phyloP scores from a whole-genome alignment of 2,113 vertebrate genomes.

The Daubentonia madagascariensis region DNA sequence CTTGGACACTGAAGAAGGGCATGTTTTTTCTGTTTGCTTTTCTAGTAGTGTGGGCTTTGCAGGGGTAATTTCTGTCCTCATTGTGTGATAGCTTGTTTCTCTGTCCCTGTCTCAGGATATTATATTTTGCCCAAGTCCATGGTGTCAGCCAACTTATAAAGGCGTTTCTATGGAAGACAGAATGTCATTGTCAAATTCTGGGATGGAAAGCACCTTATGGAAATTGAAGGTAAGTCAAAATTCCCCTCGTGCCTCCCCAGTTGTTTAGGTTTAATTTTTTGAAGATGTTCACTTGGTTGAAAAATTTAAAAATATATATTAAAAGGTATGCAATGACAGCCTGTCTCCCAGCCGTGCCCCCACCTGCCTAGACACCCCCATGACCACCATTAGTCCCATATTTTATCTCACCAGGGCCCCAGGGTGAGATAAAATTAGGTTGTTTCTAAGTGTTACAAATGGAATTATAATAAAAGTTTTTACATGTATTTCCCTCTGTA shows the following conservation, averaged over 20 bases:
- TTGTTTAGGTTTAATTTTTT: not conserved
- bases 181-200: constrained; percentile 92
- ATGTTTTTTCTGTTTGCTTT: no score
- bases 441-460: not conserved
- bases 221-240: constrained; percentile 89
- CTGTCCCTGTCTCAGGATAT: constrained; percentile 86
- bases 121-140: constrained; percentile 96
- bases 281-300: not conserved
- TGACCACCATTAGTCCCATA: accelerated
- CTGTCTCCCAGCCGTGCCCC: not conserved
- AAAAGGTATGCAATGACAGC: no score
- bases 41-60: not conserved
- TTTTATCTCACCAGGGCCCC: not conserved
- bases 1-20: not conserved
- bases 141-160: constrained; percentile 91
- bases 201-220: constrained; percentile 98
- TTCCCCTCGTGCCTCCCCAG: accelerated
- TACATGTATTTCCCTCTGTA: not conserved
- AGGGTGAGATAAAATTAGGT: not conserved
- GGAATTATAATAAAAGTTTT: not conserved
- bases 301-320: not conserved
- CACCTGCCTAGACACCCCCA: accelerated
- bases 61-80: accelerated
- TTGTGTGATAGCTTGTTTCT: not conserved
- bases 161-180: constrained; percentile 91